Evolutionary conservation across 2,888 invertebrate genomes (phyloP).

Genomic region (Dexiosoma caninum): DNA sequence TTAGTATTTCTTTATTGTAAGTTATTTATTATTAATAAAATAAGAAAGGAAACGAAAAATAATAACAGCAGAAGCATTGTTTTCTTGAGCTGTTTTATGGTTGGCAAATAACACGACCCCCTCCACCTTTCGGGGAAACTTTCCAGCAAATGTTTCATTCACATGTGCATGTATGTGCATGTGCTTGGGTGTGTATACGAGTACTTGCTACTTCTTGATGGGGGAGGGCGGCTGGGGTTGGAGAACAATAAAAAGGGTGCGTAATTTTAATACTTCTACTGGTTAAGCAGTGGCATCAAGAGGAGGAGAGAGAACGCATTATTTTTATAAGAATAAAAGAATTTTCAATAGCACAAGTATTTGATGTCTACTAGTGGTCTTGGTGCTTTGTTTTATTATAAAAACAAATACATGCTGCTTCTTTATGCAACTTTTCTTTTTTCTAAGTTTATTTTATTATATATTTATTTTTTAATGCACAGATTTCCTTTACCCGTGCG

Average conservation of each 20-base stretch:
- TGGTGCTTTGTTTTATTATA: constrained; percentile 12
- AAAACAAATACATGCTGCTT: neutral
- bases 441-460: constrained; percentile 33
- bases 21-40: constrained; percentile 61
- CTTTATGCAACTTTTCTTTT: constrained; percentile 24
- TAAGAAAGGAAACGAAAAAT: constrained; percentile 34
- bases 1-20: constrained; percentile 47
- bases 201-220: too few species aligned
- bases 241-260: constrained; percentile 57
- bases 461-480: constrained; percentile 33
- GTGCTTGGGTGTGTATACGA: too few species aligned
- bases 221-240: neutral
- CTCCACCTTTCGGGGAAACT: neutral
- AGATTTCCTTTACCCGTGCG: neutral
- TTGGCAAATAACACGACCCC: constrained; percentile 25
- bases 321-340: constrained; percentile 22
- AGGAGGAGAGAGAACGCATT: neutral
- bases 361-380: constrained; percentile 37
- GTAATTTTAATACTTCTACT: constrained; percentile 52
- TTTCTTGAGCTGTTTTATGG: constrained; percentile 47
- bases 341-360: constrained; percentile 27
- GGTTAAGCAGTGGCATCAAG: neutral
- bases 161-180: neutral
- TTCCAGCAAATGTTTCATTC: neutral
- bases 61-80: constrained; percentile 31